Evolutionary conservation across 2,113 vertebrate genomes (phyloP), one percentile per base, ranked within the genome.

Genomic region (Polyodon spathula): DNA sequence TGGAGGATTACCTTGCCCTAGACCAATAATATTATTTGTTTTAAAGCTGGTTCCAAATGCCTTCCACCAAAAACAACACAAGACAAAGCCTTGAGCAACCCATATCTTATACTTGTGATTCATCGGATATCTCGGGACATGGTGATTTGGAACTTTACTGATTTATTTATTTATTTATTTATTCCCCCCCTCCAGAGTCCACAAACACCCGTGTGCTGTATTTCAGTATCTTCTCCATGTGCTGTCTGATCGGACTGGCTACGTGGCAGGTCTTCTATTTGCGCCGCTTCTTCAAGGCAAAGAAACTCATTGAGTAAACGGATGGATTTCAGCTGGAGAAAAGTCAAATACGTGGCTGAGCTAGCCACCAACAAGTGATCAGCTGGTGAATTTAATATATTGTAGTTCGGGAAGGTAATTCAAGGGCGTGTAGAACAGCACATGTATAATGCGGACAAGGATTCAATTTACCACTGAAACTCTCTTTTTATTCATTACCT

Each of bases 151-250:
- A n/a, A n/a, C n/a, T n/a, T 75, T 54, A 44, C 1, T 1, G 68
- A 40, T 43, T 51, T n/a, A n/a, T n/a, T n/a, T n/a, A n/a, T n/a
- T n/a, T n/a, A n/a, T n/a, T n/a, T n/a, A n/a, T n/a, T n/a, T n/a
- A n/a, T n/a, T n/a, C n/a, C n/a, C n/a, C n/a, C 41, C 66, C 14
- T 84, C 79, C 78, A 99, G 96, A 98, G 79, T 99, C 96, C 0
- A 97, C 96, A 58, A 99, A 97, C 73, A 94, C 92, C 7, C 89
- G 96, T 0, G 96, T 99, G 70, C 78, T 99, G 58, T 99, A 99
- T 85, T 99, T 99, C 86, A 97, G 94, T 86, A 90, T 99, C 81
- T 99, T 98, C 77, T 99, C 96, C 68, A 98, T 98, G 95, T 97
- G 93, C 76, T 99, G 96, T 71, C 89, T 98, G 73, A 93, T 99